Percentiles rank a stretch among this genome's conserved stretches.
These are phyloP conservation scores for Olivierus martensii DNA, from an alignment of 1,140 invertebrate genomes.

Conservation along the genomic window DNA sequence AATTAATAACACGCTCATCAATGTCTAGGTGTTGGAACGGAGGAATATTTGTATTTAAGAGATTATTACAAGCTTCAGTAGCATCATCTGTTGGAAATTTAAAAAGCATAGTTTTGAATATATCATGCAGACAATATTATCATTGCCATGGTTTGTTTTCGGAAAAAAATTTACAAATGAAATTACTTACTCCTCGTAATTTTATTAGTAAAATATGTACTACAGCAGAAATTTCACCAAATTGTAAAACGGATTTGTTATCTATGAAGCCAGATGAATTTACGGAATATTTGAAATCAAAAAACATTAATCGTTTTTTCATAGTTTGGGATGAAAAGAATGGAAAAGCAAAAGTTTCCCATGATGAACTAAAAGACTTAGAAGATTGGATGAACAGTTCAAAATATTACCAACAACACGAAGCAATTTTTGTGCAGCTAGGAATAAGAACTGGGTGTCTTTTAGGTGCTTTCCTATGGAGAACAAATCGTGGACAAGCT, in stretches of 20 bases:
- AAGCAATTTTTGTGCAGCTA: conserved; percentile 19
- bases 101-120: too few relatives aligned
- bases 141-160: too few relatives aligned
- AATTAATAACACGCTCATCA: too few relatives aligned
- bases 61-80: too few relatives aligned
- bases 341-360: conserved; percentile 9
- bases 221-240: neutral
- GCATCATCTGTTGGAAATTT: too few relatives aligned
- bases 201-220: neutral
- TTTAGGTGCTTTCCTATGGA: conserved; percentile 21
- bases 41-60: too few relatives aligned
- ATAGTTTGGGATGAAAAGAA: conserved; percentile 5
- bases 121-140: too few relatives aligned
- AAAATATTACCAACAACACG: conserved; percentile 16
- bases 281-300: conserved; percentile 4
- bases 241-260: neutral
- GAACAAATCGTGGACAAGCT: conserved; percentile 21
- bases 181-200: too few relatives aligned
- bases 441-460: conserved; percentile 17
- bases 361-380: conserved; percentile 12
- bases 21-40: too few relatives aligned
- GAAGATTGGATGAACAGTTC: conserved; percentile 11
- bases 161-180: too few relatives aligned
- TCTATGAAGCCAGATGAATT: conserved; percentile 5
- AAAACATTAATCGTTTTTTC: conserved; percentile 11